phyloP scores from a whole-genome alignment of 2,888 invertebrate genomes.

The Drosophila colorata region DNA sequence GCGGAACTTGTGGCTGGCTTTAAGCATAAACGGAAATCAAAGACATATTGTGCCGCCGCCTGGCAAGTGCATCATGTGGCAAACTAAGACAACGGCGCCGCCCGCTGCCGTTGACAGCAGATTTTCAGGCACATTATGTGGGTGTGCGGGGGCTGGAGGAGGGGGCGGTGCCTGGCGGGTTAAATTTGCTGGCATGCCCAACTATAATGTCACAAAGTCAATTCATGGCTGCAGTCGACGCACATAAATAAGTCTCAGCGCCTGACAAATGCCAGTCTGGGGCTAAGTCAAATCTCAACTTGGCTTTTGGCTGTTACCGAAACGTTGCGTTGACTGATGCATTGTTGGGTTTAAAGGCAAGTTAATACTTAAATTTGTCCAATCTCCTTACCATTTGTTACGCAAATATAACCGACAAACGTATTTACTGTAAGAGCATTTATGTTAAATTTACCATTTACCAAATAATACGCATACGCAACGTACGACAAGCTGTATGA shows the following conservation, averaged over 20 bases:
- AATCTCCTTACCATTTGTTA: conserved; percentile 19
- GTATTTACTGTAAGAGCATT: conserved; percentile 31
- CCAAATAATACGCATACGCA: conserved; percentile 36
- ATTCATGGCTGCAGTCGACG: conserved; percentile 72
- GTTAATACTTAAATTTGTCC: conserved; percentile 3
- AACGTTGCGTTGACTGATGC: conserved; percentile 59
- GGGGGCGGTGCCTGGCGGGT: background rate
- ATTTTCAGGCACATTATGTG: conserved; percentile 50
- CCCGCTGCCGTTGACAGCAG: conserved; percentile 62
- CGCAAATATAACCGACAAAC: conserved; percentile 8
- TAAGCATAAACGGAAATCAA: conserved; percentile 68
- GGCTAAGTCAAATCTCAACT: conserved; percentile 4
- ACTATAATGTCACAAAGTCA: conserved; percentile 64
- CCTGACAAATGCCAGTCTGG: conserved; percentile 47
- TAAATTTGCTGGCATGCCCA: conserved; percentile 44
- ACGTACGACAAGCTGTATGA: conserved; percentile 3
- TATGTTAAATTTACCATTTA: conserved; percentile 20
- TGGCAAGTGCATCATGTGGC: conserved; percentile 69
- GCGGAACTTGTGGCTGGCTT: conserved; percentile 40
- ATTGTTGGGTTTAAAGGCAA: conserved; percentile 17
- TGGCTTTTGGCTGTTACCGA: conserved; percentile 6
- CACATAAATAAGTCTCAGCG: conserved; percentile 71
- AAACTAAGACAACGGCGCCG: conserved; percentile 52
- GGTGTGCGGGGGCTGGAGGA: background rate
- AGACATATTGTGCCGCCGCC: conserved; percentile 67